phyloP scores from a whole-genome alignment of 2,113 vertebrate species.

The Rhinoderma darwinii region DNA sequence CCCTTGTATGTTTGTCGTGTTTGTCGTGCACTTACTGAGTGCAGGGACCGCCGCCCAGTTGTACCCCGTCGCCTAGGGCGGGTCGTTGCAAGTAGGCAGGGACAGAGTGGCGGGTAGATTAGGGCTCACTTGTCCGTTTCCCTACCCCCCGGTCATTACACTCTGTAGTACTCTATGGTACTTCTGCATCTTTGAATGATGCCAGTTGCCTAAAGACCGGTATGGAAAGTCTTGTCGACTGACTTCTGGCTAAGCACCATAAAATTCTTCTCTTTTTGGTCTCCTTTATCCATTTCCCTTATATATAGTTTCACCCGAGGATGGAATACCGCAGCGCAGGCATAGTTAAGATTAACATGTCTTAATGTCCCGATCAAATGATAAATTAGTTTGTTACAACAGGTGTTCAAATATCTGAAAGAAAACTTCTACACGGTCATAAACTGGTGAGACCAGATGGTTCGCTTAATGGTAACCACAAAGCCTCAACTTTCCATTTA shows the following conservation, averaged over 20 bases:
- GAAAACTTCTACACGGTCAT: not conserved
- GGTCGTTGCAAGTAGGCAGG: too few relatives aligned
- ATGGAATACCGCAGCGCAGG: not conserved
- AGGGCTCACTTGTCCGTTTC: too few relatives aligned
- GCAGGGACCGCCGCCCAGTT: too few relatives aligned
- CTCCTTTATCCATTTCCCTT: not conserved
- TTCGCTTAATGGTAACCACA: not conserved
- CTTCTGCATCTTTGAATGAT: not conserved
- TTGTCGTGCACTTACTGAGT: too few relatives aligned
- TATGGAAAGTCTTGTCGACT: not conserved
- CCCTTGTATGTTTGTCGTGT: too few relatives aligned
- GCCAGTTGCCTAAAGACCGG: not conserved
- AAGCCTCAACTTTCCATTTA: not conserved
- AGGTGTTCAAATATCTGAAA: not conserved
- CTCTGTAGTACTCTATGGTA: too few relatives aligned
- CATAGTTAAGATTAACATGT: not conserved
- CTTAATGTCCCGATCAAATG: not conserved
- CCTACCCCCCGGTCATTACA: too few relatives aligned
- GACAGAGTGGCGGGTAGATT: too few relatives aligned
- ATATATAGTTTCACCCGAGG: not conserved
- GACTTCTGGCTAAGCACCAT: not conserved
- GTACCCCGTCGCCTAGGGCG: too few relatives aligned
- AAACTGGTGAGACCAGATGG: not conserved
- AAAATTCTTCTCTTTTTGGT: not conserved
- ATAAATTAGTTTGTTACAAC: conserved; percentile 4